These are phyloP conservation scores for Tursiops truncatus DNA, from an alignment of 2,113 vertebrate species.

Conservation along the genomic window DNA sequence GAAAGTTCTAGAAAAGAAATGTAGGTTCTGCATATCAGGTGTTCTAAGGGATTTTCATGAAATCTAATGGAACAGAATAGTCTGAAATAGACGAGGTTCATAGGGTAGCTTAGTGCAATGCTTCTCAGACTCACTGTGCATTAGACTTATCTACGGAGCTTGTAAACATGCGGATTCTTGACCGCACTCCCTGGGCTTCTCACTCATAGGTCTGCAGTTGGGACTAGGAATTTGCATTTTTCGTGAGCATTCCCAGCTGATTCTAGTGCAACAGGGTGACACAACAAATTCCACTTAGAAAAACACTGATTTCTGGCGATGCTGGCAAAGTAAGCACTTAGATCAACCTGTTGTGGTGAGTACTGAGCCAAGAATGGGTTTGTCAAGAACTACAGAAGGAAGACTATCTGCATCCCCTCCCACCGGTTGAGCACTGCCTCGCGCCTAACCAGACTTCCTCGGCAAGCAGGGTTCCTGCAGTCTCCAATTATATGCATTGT, in stretches of 20 bases:
- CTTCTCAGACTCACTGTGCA: neutral
- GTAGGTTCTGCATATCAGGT: neutral
- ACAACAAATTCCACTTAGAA: neutral
- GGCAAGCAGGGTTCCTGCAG: neutral
- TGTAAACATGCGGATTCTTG: neutral
- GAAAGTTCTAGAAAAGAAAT: conserved; percentile 53
- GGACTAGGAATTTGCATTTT: neutral
- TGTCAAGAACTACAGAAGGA: neutral
- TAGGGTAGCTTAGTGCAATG: neutral
- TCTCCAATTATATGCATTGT: neutral
- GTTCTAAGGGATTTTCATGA: neutral
- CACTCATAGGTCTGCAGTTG: neutral
- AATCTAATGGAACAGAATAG: neutral
- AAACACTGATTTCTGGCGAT: neutral
- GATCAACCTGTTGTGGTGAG: neutral
- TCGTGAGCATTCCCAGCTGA: neutral
- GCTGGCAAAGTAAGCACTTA: neutral
- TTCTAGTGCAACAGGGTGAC: neutral
- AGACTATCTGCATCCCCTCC: neutral
- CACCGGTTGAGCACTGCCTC: neutral
- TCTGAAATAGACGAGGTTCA: neutral
- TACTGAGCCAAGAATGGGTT: neutral
- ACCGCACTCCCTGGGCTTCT: neutral
- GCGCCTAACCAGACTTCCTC: neutral
- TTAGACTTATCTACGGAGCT: neutral